Percentiles rank a stretch among this genome's conserved stretches.
Evolutionary conservation across 37 sponge, comb jelly and placozoan genomes (phyloP).

Genomic region (Amphimedon queenslandica): DNA sequence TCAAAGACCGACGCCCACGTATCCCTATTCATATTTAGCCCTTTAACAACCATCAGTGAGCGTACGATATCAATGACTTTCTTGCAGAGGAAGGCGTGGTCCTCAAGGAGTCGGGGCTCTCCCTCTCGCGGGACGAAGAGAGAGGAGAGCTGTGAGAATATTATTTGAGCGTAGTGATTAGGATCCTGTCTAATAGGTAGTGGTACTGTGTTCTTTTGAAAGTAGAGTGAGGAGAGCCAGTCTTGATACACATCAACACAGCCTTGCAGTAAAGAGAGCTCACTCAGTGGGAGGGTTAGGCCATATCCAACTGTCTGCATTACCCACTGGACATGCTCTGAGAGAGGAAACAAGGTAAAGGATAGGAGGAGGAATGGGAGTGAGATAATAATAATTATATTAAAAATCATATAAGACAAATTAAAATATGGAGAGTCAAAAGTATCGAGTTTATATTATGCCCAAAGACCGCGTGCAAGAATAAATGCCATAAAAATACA

Average conservation of each 20-base stretch:
- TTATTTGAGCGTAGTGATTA: constrained; percentile 39
- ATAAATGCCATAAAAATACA: too few relatives aligned
- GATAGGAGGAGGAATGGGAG: too few relatives aligned
- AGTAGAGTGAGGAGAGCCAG: constrained; percentile 53
- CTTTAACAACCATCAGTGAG: neutral
- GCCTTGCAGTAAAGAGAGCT: constrained; percentile 21
- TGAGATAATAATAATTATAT: too few relatives aligned
- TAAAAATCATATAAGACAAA: too few relatives aligned
- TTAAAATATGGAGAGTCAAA: too few relatives aligned
- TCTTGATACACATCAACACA: constrained; percentile 68
- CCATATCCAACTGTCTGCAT: constrained; percentile 80
- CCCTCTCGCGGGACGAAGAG: constrained; percentile 31
- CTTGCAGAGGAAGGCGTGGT: constrained; percentile 53
- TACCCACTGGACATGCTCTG: constrained; percentile 70
- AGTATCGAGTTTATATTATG: too few relatives aligned
- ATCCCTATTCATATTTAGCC: constrained; percentile 15
- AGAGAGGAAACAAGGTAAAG: constrained; percentile 17
- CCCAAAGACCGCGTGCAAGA: too few relatives aligned
- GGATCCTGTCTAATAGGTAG: constrained; percentile 45
- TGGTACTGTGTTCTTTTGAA: constrained; percentile 39
- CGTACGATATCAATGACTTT: constrained; percentile 44
- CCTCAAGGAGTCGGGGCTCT: constrained; percentile 12
- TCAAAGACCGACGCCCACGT: constrained; percentile 53
- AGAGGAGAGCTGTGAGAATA: constrained; percentile 53
- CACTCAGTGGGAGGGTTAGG: constrained; percentile 65